Evolutionary conservation across 2,797 vertebrate genomes (phyloP).

Genomic region (Epinephelus awoara): DNA sequence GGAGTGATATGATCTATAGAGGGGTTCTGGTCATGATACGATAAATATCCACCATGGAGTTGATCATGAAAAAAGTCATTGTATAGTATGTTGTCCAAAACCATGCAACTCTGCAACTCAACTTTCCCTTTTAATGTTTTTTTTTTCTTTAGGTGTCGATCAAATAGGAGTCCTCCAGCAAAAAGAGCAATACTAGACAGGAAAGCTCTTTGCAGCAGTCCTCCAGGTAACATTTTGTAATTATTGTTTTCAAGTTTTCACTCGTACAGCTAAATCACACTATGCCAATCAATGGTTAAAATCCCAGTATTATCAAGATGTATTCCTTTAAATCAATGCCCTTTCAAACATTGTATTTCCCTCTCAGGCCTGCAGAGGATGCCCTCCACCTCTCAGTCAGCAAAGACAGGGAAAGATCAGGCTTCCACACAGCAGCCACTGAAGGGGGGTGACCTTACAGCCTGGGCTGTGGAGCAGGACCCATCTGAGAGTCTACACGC

Average conservation of each 20-base stretch:
- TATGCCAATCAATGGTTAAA: not conserved
- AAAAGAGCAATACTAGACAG: slow-evolving; percentile 56
- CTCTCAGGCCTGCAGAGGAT: slow-evolving; percentile 77
- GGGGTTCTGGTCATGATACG: too few species aligned
- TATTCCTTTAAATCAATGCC: not conserved
- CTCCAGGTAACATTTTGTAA: slow-evolving; percentile 48
- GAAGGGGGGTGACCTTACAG: slow-evolving; percentile 69
- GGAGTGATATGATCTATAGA: too few species aligned
- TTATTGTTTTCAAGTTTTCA: not conserved
- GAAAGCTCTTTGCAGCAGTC: slow-evolving; percentile 25
- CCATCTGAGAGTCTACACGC: slow-evolving; percentile 64
- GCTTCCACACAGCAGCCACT: slow-evolving; percentile 34
- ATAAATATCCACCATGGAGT: too few species aligned
- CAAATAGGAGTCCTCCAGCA: slow-evolving; percentile 55
- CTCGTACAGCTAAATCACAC: not conserved
- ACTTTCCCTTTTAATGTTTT: not conserved
- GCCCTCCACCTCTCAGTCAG: slow-evolving; percentile 67
- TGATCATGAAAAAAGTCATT: too few species aligned
- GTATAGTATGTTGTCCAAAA: too few species aligned
- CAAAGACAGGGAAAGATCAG: slow-evolving; percentile 33
- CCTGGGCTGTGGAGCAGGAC: slow-evolving; percentile 77
- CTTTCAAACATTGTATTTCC: slow-evolving; percentile 57
- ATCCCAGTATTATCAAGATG: not conserved
- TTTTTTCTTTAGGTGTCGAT: slow-evolving; percentile 54
- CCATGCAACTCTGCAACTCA: too few species aligned